These are phyloP conservation scores for Crotophaga sulcirostris DNA, from an alignment of 2,113 vertebrate species.

Conservation along the genomic window DNA sequence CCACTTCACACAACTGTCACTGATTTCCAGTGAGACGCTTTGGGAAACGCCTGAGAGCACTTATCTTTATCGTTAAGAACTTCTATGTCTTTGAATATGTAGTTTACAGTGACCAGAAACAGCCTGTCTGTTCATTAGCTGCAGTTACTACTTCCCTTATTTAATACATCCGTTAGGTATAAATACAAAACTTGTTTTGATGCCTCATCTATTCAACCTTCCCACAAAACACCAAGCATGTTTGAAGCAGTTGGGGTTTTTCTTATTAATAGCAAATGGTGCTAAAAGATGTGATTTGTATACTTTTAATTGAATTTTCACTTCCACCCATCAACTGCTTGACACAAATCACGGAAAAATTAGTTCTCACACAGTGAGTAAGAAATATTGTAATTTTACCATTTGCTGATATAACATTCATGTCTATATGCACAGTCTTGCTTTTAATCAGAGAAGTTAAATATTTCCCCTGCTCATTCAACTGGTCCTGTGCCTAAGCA, in stretches of 20 bases:
- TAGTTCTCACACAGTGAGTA: background rate
- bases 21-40: background rate
- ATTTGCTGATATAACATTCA: background rate
- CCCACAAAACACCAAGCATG: background rate
- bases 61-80: background rate
- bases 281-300: background rate
- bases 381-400: background rate
- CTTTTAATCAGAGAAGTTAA: background rate
- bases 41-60: background rate
- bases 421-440: fast-evolving
- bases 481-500: background rate
- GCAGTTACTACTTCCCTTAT: conserved; percentile 6
- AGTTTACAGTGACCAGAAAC: background rate
- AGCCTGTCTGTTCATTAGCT: background rate
- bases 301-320: background rate
- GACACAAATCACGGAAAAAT: background rate
- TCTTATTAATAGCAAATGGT: background rate
- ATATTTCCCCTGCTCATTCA: background rate
- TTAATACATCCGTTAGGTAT: background rate
- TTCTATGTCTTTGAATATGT: background rate
- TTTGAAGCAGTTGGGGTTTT: background rate
- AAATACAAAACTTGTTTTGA: conserved; percentile 1
- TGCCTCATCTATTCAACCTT: background rate
- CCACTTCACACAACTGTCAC: background rate
- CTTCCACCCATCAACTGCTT: background rate